These are phyloP conservation scores for Gonocerus acuteangulatus DNA, from an alignment of 2,888 invertebrate genomes.

Conservation along the genomic window DNA sequence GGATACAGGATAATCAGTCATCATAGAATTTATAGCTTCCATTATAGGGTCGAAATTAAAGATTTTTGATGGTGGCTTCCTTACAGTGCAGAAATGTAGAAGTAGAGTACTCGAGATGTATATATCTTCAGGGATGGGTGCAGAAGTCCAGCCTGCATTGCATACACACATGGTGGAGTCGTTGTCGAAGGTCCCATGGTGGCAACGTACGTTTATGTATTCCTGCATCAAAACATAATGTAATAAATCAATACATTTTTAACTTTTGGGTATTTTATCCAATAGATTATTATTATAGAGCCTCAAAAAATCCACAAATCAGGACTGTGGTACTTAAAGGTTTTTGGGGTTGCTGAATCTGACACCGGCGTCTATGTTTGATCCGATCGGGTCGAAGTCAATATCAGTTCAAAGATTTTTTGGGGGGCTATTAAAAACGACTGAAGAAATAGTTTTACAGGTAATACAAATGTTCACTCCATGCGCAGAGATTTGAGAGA, in stretches of 20 bases:
- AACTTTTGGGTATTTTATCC: not conserved
- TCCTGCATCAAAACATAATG: not conserved
- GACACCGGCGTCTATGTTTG: too few relatives aligned
- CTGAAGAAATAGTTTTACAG: too few relatives aligned
- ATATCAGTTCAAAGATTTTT: too few relatives aligned
- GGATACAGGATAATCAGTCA: not conserved
- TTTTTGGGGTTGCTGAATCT: too few relatives aligned
- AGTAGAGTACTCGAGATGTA: not conserved
- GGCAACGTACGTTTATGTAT: slow-evolving; percentile 22
- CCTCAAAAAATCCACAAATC: too few relatives aligned
- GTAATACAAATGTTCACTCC: too few relatives aligned
- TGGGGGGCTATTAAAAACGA: too few relatives aligned
- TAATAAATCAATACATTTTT: not conserved
- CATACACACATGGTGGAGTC: slow-evolving; percentile 13
- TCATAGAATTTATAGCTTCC: not conserved
- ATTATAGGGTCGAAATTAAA: not conserved
- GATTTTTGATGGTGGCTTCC: not conserved
- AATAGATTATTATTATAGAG: too few relatives aligned
- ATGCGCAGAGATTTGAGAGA: too few relatives aligned
- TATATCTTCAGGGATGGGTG: not conserved
- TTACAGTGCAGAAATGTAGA: slow-evolving; percentile 12
- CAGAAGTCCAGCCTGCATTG: slow-evolving; percentile 20
- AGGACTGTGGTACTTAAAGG: too few relatives aligned
- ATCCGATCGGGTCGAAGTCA: too few relatives aligned
- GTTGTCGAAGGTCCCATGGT: slow-evolving; percentile 15